Percentiles rank a stretch among this genome's conserved stretches.
phyloP scores from a whole-genome alignment of 2,113 vertebrate species.

The Psilopogon haemacephalus region DNA sequence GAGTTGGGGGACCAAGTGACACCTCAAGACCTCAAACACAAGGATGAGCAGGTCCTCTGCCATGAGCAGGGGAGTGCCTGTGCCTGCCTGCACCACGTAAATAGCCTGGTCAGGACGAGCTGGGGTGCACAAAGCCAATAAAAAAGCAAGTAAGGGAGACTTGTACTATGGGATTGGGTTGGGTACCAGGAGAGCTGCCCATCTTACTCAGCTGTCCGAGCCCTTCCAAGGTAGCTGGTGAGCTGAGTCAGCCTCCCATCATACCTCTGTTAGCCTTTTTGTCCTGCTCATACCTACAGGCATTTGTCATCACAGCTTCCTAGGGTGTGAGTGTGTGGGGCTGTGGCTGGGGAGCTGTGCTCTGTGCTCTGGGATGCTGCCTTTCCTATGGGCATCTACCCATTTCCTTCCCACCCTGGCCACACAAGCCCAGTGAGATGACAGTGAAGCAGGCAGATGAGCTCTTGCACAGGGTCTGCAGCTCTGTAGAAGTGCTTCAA shows the following conservation, averaged over 20 bases:
- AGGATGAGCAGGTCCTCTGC: rapidly evolving
- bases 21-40: rapidly evolving
- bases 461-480: rapidly evolving
- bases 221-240: background rate
- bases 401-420: background rate
- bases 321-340: background rate
- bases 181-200: background rate
- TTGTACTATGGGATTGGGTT: background rate
- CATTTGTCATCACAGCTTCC: background rate
- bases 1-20: rapidly evolving
- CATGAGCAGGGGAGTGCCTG: rapidly evolving
- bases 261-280: background rate
- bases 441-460: rapidly evolving
- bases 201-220: background rate
- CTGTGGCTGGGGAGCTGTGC: background rate
- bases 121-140: background rate
- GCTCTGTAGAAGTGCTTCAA: rapidly evolving
- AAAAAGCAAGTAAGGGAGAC: background rate
- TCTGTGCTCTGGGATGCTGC: background rate
- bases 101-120: background rate
- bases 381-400: background rate
- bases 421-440: rapidly evolving
- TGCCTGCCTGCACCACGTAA: rapidly evolving
- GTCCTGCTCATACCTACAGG: background rate
- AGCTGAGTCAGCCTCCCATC: background rate